Evolutionary conservation across 2,797 vertebrate genomes (phyloP).

Genomic region (Hypotaenidia okinawae): DNA sequence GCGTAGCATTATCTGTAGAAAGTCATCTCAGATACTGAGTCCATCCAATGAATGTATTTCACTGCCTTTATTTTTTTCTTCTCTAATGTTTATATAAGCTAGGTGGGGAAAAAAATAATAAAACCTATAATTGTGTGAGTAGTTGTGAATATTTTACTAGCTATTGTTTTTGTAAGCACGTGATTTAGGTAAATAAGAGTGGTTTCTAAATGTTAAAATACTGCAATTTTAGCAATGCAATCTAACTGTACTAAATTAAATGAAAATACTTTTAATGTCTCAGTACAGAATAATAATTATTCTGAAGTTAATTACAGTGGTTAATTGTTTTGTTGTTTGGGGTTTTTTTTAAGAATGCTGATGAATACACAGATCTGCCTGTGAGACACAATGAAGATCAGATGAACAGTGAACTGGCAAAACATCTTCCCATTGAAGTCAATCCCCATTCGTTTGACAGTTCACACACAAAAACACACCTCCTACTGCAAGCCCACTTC

Average conservation of each 20-base stretch:
- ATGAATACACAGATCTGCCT: constrained; percentile 94
- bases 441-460: constrained; percentile 94
- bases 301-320: neutral
- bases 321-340: neutral
- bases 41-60: neutral
- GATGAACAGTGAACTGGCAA: constrained; percentile 93
- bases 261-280: neutral
- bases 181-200: neutral
- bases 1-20: neutral
- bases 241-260: neutral
- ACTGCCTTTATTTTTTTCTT: neutral
- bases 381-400: constrained; percentile 99
- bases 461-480: constrained; percentile 94
- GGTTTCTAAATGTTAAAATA: neutral
- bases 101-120: neutral
- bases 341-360: constrained; percentile 86
- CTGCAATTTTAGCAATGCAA: neutral
- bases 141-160: neutral
- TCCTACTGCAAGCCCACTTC: constrained; percentile 95
- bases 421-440: constrained; percentile 90
- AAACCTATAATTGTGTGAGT: neutral
- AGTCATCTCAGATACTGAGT: neutral
- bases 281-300: neutral
- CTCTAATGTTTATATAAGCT: neutral
- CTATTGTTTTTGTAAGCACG: neutral